phyloP scores from a whole-genome alignment of 2,888 invertebrate species.

The Orthosia incerta region DNA sequence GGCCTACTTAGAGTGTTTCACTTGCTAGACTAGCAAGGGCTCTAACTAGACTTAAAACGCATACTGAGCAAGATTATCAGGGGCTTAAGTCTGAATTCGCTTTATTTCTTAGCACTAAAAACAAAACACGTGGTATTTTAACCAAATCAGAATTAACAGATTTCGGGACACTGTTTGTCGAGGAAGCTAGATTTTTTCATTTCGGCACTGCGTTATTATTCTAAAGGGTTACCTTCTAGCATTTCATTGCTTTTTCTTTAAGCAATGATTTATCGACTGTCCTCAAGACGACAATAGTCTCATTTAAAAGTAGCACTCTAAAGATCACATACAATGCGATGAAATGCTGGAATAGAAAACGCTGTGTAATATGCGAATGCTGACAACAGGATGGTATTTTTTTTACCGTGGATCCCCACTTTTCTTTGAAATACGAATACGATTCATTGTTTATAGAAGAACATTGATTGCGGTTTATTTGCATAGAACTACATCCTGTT shows the following conservation, averaged over 20 bases:
- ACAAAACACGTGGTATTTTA: background rate
- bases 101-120: background rate
- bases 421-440: background rate
- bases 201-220: background rate
- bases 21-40: background rate
- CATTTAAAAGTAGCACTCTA: conserved; percentile 5
- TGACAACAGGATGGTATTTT: background rate
- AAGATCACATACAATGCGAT: conserved; percentile 11
- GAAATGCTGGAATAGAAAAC: conserved; percentile 5
- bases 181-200: background rate
- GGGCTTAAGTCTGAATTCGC: background rate
- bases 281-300: background rate
- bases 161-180: background rate
- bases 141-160: background rate
- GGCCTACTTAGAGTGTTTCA: conserved; percentile 7
- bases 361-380: background rate
- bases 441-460: background rate
- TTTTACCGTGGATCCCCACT: background rate
- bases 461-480: conserved; percentile 7
- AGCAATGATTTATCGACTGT: background rate
- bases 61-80: background rate
- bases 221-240: background rate
- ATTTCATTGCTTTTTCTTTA: background rate
- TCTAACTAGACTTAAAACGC: conserved; percentile 5
- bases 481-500: background rate